Evolutionary conservation across 1,140 invertebrate genomes (phyloP).

Genomic region (Dryas iulia): DNA sequence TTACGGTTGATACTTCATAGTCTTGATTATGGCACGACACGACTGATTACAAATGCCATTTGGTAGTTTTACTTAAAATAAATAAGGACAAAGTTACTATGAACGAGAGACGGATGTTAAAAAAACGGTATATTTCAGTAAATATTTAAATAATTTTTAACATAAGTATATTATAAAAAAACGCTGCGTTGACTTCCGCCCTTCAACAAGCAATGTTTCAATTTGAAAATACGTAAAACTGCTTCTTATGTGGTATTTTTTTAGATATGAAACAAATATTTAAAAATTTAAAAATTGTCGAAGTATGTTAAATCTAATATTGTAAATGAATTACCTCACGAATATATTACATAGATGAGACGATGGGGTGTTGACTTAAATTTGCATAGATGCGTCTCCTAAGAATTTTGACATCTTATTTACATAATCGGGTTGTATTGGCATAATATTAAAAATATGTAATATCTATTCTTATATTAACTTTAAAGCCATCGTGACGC

Average conservation of each 20-base stretch:
- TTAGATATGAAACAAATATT: background rate
- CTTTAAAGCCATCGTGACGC: too few species aligned
- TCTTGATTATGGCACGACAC: conserved; percentile 32
- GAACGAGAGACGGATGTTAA: background rate
- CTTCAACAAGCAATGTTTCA: too few species aligned
- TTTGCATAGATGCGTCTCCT: conserved; percentile 6
- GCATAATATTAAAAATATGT: background rate
- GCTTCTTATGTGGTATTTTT: too few species aligned
- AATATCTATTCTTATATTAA: background rate
- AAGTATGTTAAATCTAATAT: background rate
- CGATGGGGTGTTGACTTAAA: background rate
- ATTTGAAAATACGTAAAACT: too few species aligned
- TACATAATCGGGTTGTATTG: background rate
- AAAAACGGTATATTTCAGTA: too few species aligned
- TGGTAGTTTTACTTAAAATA: background rate
- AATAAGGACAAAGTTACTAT: background rate
- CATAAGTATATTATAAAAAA: too few species aligned
- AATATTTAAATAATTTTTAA: too few species aligned
- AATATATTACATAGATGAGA: background rate
- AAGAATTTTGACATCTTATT: conserved; percentile 1
- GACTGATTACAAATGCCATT: conserved; percentile 38
- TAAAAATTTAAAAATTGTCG: background rate
- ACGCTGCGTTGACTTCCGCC: too few species aligned
- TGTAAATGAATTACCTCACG: background rate
- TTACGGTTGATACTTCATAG: conserved; percentile 46